Evolutionary conservation across 2,888 invertebrate genomes (phyloP), one percentile per base, ranked within the genome.

Genomic region (Limenitis camilla): DNA sequence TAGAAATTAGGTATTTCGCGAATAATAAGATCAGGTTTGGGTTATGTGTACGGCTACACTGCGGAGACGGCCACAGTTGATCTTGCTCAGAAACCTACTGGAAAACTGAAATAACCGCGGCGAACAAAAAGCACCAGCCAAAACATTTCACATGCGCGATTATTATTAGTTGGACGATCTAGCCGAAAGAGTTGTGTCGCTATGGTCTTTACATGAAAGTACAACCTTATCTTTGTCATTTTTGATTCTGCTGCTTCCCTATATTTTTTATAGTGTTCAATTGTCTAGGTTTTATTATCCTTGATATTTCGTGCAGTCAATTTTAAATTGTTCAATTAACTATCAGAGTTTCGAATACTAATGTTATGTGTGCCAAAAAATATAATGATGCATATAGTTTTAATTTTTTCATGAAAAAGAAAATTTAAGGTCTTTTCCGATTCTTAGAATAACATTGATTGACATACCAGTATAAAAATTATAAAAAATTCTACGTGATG

Each of bases 161-260:
- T 87, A 87, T 86, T 87, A 87, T 86, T 87, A 87, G 87, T 81
- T 86, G 86, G 87, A 85, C 85, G 86, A 79, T 82, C 84, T 86
- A 86, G 81, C 64, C 86, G 83, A 85, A 78, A 85, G 82, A 78
- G 83, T 76, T 78, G 81, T 82, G 85, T 81, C 78, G 73, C 71
- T 67, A 71, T 65, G 76, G 72, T 76, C 74, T 78, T 78, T 78
- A 56, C 71, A 69, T 76, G 73, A 76, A 73, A 74, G 74, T 66
- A 62, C 63, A 62, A 63, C 71, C 73, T 76, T 62, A 44, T 41
- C 40, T 44, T 53, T 50, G 40, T 29, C 30, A 30, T 38, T 9
- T 40, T 45, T 32, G 35, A 10, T 29, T 27, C 33, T 33, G 27
- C 10, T 5, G 19, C 29, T 29, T 39, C 27, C 44, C 39, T 46